Percentiles rank a stretch among this genome's conserved stretches.
Conservation (phyloP, 2,888 invertebrate genomes). For the Nemoura dubitans region DNA sequence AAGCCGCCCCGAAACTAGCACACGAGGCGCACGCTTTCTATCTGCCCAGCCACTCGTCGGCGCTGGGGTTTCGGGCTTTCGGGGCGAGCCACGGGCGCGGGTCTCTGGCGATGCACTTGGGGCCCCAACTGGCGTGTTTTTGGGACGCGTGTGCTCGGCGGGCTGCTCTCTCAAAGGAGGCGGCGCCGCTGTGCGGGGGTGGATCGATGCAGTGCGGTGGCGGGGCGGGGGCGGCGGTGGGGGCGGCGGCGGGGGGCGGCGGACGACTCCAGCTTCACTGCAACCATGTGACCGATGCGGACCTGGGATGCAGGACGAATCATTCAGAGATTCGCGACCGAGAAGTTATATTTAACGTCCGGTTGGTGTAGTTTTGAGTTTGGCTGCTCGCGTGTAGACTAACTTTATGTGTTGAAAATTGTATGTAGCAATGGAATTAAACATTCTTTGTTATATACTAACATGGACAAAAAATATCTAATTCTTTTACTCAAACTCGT, state of each 20-base stretch:
- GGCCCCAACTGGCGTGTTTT: conserved; percentile 7
- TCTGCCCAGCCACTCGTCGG: neutral
- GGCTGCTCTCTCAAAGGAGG: neutral
- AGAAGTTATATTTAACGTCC: no score
- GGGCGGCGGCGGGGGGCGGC: neutral
- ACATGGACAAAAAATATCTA: no score
- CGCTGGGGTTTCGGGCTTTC: neutral
- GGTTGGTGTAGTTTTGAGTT: no score
- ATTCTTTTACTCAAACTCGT: no score
- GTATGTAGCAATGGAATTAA: no score
- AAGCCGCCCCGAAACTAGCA: neutral
- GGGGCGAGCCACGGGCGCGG: neutral
- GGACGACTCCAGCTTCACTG: neutral
- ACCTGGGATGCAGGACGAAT: neutral
- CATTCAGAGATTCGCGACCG: no score
- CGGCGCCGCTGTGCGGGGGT: neutral
- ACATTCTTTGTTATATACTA: no score
- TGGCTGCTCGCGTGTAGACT: no score
- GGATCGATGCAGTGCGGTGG: neutral
- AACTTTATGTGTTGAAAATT: no score
- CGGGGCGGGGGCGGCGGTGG: neutral
- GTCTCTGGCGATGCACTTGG: neutral
- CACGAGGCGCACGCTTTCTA: neutral
- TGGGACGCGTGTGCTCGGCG: neutral
- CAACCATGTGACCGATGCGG: neutral